These are phyloP conservation scores for pig (Sus scrofa) DNA, from an alignment of 2,113 vertebrate species.

Conservation along the genomic window DNA sequence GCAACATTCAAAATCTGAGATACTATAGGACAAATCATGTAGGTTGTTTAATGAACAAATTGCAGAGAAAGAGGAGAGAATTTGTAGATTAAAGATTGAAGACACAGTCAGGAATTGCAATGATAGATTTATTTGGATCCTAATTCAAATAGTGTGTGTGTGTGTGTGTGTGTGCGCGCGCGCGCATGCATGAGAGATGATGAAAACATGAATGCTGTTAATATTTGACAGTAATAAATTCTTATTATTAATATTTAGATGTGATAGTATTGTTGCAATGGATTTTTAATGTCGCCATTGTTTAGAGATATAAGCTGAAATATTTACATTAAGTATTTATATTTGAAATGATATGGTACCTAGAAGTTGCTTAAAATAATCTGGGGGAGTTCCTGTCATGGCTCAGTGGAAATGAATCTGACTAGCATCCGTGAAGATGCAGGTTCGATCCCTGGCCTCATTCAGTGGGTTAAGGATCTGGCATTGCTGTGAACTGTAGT, in stretches of 20 bases:
- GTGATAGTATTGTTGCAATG: background rate
- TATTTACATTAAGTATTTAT: background rate
- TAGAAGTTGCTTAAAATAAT: background rate
- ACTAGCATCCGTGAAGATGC: no score
- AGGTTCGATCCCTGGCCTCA: no score
- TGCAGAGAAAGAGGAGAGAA: background rate
- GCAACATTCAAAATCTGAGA: background rate
- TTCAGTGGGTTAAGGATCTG: no score
- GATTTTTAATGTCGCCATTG: background rate
- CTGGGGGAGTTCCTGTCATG: background rate
- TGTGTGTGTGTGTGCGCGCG: no score
- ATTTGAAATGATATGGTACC: background rate
- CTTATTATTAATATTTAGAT: background rate
- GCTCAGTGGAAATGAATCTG: no score
- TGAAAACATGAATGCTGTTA: background rate
- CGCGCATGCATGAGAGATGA: background rate
- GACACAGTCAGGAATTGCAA: background rate
- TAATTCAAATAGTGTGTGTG: background rate
- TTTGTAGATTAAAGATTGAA: background rate
- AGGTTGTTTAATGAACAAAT: background rate
- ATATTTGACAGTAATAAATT: constrained; percentile 1
- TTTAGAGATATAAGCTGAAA: background rate
- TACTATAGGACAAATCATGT: background rate
- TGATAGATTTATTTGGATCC: background rate
- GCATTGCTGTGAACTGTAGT: no score